phyloP scores from a whole-genome alignment of 2,888 invertebrate species.

The Atethmia centrago region DNA sequence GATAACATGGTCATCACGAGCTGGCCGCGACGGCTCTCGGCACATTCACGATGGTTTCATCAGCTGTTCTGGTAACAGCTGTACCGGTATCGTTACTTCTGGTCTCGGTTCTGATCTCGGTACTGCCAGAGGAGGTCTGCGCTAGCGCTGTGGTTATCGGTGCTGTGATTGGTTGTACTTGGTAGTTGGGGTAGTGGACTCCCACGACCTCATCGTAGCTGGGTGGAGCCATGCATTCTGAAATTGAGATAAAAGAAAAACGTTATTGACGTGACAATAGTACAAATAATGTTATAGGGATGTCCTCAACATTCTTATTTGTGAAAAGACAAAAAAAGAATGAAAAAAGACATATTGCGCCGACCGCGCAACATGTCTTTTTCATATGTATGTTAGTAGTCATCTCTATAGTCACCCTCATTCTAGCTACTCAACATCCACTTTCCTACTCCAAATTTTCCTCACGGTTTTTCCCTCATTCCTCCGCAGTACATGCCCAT shows the following conservation, averaged over 20 bases:
- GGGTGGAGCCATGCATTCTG: slow-evolving; percentile 88
- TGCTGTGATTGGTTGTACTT: slow-evolving; percentile 80
- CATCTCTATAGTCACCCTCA: too few species aligned
- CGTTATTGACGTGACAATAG: slow-evolving; percentile 6
- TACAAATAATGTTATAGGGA: too few species aligned
- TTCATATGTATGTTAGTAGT: too few species aligned
- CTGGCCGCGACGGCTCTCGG: slow-evolving; percentile 70
- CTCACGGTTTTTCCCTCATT: too few species aligned
- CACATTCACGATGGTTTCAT: slow-evolving; percentile 60
- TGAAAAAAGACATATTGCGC: too few species aligned
- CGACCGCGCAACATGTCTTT: too few species aligned
- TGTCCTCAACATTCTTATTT: too few species aligned
- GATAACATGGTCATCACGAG: slow-evolving; percentile 67
- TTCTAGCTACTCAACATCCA: too few species aligned
- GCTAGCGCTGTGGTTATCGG: slow-evolving; percentile 83
- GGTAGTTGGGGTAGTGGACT: slow-evolving; percentile 83
- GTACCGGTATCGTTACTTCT: slow-evolving; percentile 47
- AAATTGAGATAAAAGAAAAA: slow-evolving; percentile 65
- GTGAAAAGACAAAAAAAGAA: too few species aligned
- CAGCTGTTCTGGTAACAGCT: slow-evolving; percentile 26
- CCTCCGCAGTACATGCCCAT: too few species aligned
- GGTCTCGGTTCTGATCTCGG: slow-evolving; percentile 31
- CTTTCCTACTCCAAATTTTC: too few species aligned
- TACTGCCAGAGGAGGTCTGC: slow-evolving; percentile 28
- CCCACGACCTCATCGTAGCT: slow-evolving; percentile 89